Evolutionary conservation across 1,140 invertebrate species (phyloP).

Genomic region (Lasioglossum baleicum): DNA sequence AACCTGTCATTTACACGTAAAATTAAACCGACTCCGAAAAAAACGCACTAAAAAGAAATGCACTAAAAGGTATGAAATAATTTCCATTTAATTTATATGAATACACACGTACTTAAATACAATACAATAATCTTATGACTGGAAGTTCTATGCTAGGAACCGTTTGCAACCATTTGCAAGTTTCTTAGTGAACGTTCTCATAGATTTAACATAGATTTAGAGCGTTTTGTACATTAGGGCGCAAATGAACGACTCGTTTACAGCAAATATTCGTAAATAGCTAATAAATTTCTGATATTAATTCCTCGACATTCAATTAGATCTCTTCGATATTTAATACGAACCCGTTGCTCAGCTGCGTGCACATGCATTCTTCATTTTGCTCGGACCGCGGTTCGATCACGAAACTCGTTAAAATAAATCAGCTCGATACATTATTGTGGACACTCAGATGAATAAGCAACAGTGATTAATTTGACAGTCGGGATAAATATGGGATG

Average conservation of each 20-base stretch:
- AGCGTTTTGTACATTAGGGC: neutral
- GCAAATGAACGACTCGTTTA: constrained; percentile 22
- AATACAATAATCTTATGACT: too few relatives aligned
- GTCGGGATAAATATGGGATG: neutral
- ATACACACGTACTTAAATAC: too few relatives aligned
- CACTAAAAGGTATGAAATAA: too few relatives aligned
- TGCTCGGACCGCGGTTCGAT: neutral
- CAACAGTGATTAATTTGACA: neutral
- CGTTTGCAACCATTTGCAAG: too few relatives aligned
- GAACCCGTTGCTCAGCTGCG: neutral
- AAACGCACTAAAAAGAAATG: too few relatives aligned
- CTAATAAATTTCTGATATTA: constrained; percentile 22
- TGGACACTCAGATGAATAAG: neutral
- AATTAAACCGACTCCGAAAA: too few relatives aligned
- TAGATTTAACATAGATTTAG: too few relatives aligned
- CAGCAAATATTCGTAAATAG: neutral
- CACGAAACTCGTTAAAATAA: constrained; percentile 1
- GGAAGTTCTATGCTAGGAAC: too few relatives aligned
- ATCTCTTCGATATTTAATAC: neutral
- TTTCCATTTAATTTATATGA: too few relatives aligned
- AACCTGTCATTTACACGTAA: too few relatives aligned
- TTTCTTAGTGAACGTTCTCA: neutral
- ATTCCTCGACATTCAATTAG: neutral
- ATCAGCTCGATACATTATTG: neutral
- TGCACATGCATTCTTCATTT: neutral